Conservation (phyloP, 2,888 invertebrate species). For the Eremobia ochroleuca region DNA sequence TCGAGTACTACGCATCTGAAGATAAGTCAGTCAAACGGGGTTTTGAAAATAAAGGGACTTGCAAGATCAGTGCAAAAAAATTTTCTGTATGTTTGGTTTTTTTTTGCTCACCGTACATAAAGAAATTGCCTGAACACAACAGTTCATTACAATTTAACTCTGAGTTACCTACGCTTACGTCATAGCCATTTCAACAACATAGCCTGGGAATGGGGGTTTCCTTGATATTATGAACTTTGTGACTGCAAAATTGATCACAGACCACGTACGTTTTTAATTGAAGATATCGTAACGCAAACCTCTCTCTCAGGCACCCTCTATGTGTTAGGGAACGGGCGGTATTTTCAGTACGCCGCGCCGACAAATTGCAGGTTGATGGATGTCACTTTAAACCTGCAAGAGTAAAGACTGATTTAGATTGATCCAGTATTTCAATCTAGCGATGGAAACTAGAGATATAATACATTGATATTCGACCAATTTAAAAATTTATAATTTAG, state of each 20-base stretch:
- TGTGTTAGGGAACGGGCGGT: not conserved
- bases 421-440: too few species aligned
- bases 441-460: too few species aligned
- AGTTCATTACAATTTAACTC: not conserved
- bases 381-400: too few species aligned
- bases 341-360: not conserved
- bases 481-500: too few species aligned
- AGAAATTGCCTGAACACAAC: slow-evolving; percentile 3
- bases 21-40: not conserved
- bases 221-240: not conserved
- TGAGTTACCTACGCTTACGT: not conserved
- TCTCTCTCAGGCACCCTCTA: too few species aligned
- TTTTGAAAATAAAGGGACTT: not conserved
- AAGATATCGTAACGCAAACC: not conserved
- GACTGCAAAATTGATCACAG: slow-evolving; percentile 1
- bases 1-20: not conserved
- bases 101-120: not conserved
- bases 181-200: not conserved
- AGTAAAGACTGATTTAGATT: too few species aligned
- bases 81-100: not conserved
- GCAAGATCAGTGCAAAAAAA: not conserved
- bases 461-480: too few species aligned
- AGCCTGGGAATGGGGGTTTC: not conserved
- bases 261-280: not conserved
- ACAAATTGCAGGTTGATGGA: not conserved